These are phyloP conservation scores for Acleris literana DNA, from an alignment of 2,888 invertebrate species.

Conservation along the genomic window DNA sequence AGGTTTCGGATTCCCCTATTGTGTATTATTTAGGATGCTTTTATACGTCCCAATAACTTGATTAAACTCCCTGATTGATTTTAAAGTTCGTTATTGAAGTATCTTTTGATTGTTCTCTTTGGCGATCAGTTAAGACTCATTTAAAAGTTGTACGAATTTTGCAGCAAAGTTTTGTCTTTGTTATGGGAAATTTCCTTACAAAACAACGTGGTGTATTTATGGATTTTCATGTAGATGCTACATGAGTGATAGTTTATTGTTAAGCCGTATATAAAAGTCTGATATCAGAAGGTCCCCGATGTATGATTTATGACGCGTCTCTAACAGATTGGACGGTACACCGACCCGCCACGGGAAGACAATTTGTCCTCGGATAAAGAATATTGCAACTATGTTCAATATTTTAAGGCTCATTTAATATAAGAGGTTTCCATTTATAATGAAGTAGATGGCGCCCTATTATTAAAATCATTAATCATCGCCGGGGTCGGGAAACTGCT, in stretches of 20 bases:
- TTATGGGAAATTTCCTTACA: too few species aligned
- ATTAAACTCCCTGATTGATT: slow-evolving; percentile 40
- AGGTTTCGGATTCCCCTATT: slow-evolving; percentile 42
- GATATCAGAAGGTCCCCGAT: slow-evolving; percentile 13
- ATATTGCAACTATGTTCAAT: slow-evolving; percentile 20
- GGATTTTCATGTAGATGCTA: not conserved
- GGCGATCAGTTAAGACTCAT: slow-evolving; percentile 7
- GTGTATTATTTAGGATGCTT: slow-evolving; percentile 47
- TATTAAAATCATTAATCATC: slow-evolving; percentile 19
- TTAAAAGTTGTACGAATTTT: slow-evolving; percentile 4
- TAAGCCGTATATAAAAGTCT: slow-evolving; percentile 13
- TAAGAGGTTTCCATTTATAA: slow-evolving; percentile 19
- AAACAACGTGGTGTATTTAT: not conserved
- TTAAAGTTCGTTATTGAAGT: slow-evolving; percentile 27
- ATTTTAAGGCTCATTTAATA: slow-evolving; percentile 28
- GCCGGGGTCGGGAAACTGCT: not conserved
- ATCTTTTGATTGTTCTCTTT: slow-evolving; percentile 9
- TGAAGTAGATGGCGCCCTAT: slow-evolving; percentile 4
- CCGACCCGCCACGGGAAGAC: slow-evolving; percentile 21
- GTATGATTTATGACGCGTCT: slow-evolving; percentile 30
- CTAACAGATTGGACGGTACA: slow-evolving; percentile 31
- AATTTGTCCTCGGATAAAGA: slow-evolving; percentile 29
- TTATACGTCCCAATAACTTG: slow-evolving; percentile 40
- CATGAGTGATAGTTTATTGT: slow-evolving; percentile 2
- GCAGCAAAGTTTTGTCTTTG: too few species aligned